Base-by-base conservation (phyloP, 2,888 invertebrate species). In the Patella depressa region DNA sequence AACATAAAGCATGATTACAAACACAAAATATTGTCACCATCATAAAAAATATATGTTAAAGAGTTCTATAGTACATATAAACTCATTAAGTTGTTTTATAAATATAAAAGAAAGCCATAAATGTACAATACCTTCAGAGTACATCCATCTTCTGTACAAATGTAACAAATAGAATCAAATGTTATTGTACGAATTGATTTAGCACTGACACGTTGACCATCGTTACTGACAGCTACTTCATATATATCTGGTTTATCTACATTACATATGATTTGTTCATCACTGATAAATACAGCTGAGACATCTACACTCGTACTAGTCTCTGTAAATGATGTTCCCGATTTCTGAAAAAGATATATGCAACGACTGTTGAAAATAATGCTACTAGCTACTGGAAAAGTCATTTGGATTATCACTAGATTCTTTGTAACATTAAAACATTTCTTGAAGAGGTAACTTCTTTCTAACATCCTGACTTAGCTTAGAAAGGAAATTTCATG, bases 251-350 rank as follows among this genome's bases (percentile, higher is more conserved):
- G 15, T 15, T 76, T 74, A 12, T 83, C 78, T 12, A 88, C 69
- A 11, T 80, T 71, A 83, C 88, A 88, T 12, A 78, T 77, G n/a
- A 88, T 84, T 55, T 84, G 83, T 70, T 86, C 82, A 70, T 81
- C 78, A 29, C 84, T 84, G 29, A 82, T 80, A 73, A 82, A 85
- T 11, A 75, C 83, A 45, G 87, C 87, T 24, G 79, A 75, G 0
- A 82, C 80, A 54, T 72, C 73, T 29, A 70, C 3, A n/a, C 54
- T 57, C 9, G 34, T 34, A 24, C 77, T 75, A 73, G 74, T 70
- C 15, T 45, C 75, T 19, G 53, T 77, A 29, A 73, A 72, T 53
- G 19, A n/a, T 3, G 34, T 4, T n/a, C 34, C 72, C 1, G 65
- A 24, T 65, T 24, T 65, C 65, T 65, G 65, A 14, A 65, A 65